These are phyloP conservation scores for Campoplex capitator DNA, from an alignment of 2,888 invertebrate genomes.

Conservation along the genomic window DNA sequence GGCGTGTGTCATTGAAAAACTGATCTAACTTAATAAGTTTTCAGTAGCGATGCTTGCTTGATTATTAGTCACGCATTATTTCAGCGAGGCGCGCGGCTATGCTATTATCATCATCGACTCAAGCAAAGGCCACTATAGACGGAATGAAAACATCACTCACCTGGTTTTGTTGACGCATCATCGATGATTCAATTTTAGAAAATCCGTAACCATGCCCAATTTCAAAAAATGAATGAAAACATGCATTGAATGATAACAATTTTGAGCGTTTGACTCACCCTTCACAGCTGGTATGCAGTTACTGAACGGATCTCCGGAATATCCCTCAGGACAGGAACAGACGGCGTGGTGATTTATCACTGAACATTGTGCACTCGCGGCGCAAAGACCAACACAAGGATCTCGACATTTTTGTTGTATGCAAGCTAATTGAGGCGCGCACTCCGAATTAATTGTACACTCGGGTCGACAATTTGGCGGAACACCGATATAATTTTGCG, in stretches of 20 bases:
- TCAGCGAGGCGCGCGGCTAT: slow-evolving; percentile 42
- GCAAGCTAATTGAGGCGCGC: slow-evolving; percentile 86
- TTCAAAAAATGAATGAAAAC: slow-evolving; percentile 1
- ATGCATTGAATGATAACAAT: slow-evolving; percentile 29
- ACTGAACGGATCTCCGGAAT: slow-evolving; percentile 87
- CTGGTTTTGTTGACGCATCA: slow-evolving; percentile 29
- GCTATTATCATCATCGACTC: slow-evolving; percentile 3
- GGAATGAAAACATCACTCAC: slow-evolving; percentile 55
- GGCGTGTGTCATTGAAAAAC: slow-evolving; percentile 70
- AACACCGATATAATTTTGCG: slow-evolving; percentile 86
- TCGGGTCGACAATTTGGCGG: slow-evolving; percentile 87
- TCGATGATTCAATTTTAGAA: slow-evolving; percentile 18
- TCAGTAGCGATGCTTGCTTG: slow-evolving; percentile 20
- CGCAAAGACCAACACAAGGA: slow-evolving; percentile 87
- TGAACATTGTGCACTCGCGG: slow-evolving; percentile 86
- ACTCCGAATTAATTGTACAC: slow-evolving; percentile 87
- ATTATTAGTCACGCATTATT: slow-evolving; percentile 54
- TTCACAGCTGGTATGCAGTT: slow-evolving; percentile 81
- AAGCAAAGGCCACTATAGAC: slow-evolving; percentile 33
- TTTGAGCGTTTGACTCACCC: slow-evolving; percentile 42
- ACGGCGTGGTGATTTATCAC: slow-evolving; percentile 87
- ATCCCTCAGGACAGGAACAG: slow-evolving; percentile 86
- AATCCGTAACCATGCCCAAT: slow-evolving; percentile 55
- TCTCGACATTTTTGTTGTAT: slow-evolving; percentile 87
- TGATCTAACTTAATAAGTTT: slow-evolving; percentile 25